Percentiles rank a stretch among this genome's conserved stretches.
phyloP scores from a whole-genome alignment of 2,888 invertebrate species.

The Eledone cirrhosa region DNA sequence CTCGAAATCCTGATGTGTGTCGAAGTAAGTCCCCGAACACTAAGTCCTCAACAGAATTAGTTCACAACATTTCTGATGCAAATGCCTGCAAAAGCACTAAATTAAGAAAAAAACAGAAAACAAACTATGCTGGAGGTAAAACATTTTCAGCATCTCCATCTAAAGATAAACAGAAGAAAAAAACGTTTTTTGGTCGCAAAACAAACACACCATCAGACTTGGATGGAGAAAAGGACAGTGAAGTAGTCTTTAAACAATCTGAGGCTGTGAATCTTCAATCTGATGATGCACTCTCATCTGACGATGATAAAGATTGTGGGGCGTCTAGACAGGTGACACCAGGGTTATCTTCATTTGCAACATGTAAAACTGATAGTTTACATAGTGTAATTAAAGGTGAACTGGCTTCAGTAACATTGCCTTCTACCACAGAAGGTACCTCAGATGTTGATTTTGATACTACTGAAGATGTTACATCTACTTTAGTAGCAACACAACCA shows the following conservation, averaged over 20 bases:
- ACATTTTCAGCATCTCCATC: too few species aligned
- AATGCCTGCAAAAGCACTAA: too few species aligned
- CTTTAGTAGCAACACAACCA: background rate
- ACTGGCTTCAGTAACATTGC: background rate
- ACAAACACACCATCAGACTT: background rate
- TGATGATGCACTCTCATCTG: background rate
- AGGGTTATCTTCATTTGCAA: background rate
- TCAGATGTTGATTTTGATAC: background rate
- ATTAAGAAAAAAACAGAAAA: too few species aligned
- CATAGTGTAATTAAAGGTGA: too few species aligned
- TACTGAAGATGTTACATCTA: background rate
- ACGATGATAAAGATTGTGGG: background rate
- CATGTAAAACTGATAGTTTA: background rate
- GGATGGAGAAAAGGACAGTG: conserved; percentile 4
- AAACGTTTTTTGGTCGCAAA: too few species aligned
- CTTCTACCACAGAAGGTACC: background rate
- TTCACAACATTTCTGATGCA: too few species aligned
- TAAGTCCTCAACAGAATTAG: too few species aligned
- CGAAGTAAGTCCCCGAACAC: too few species aligned
- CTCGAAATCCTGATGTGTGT: too few species aligned
- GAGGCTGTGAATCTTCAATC: background rate
- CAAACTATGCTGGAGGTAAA: too few species aligned
- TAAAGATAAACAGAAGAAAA: too few species aligned
- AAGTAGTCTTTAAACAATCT: background rate
- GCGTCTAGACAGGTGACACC: background rate